These are phyloP conservation scores for Syngnathoides biaculeatus DNA, from an alignment of 2,113 vertebrate genomes.

Conservation along the genomic window DNA sequence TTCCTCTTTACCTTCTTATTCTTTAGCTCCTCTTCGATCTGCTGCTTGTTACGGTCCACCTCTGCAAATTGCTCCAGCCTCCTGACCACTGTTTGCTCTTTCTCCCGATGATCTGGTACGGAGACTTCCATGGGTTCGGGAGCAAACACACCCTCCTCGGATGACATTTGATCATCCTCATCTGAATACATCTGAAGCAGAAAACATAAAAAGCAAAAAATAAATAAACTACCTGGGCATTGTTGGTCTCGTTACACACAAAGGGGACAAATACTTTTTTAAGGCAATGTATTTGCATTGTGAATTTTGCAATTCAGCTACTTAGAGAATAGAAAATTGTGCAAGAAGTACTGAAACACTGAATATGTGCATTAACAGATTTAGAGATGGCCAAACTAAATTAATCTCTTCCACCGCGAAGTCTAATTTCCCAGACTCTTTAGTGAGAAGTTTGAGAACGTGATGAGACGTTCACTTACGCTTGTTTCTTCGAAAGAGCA, in stretches of 20 bases:
- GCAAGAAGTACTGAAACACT: too few relatives aligned
- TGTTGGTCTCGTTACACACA: too few relatives aligned
- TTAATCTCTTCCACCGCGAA: not conserved
- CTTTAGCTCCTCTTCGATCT: slow-evolving; percentile 47
- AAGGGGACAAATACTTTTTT: too few relatives aligned
- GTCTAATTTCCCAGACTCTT: not conserved
- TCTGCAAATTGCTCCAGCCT: slow-evolving; percentile 58
- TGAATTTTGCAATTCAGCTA: not conserved
- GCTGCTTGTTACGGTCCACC: slow-evolving; percentile 24
- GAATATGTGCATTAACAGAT: not conserved
- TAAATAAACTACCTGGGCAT: too few relatives aligned
- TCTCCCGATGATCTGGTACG: slow-evolving; percentile 22
- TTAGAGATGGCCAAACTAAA: not conserved
- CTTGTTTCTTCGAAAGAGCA: slow-evolving; percentile 29
- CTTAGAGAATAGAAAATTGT: not conserved
- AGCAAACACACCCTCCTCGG: slow-evolving; percentile 24
- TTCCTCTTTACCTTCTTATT: slow-evolving; percentile 61
- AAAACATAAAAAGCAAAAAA: not conserved
- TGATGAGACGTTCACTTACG: slow-evolving; percentile 25
- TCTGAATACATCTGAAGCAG: slow-evolving; percentile 15
- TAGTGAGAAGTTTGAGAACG: not conserved
- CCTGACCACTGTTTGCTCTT: slow-evolving; percentile 13
- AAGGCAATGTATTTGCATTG: too few relatives aligned
- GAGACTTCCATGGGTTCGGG: slow-evolving; percentile 19
- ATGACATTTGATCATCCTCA: slow-evolving; percentile 10